Base-by-base conservation (phyloP, 2,797 vertebrate genomes). In the Chromobotia macracanthus region DNA sequence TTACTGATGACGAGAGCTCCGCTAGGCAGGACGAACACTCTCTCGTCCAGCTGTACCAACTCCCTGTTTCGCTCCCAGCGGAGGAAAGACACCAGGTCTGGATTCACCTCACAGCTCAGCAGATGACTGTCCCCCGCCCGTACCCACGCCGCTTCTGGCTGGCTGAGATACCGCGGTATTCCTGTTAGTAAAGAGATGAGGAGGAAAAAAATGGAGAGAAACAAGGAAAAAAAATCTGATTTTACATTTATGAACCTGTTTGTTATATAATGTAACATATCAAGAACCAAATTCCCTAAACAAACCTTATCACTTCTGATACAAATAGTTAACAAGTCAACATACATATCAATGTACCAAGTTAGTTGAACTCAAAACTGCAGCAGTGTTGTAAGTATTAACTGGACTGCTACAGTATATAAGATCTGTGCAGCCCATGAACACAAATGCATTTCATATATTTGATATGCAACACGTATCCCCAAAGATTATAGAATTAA, bases 1-100 rank as follows among this genome's bases (percentile, higher is more conserved):
- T 98, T 98, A 89, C 91, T 94, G 90, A 99, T 81, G n/a, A 96
- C 91, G 66, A 98, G 93, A 2, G 94, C 92, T 3, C 96, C 96
- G 0, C 90, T 90, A 5, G 95, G 93, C 53, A 97, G 89, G 81
- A 91, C 94, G 38, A 93, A 74, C 18, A 94, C 18, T 64, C 93
- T 92, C 9, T 85, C n/a, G 63, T 92, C 93, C 72, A 90, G 84
- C 64, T 89, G 84, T 83, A 96, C 85, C 0, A 91, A 87, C 86
- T 92, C 92, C 0, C 91, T 93, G 72, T 97, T 93, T 31, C 91
- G 94, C 86, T 98, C 97, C 97, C 97, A 98, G 60, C 89, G 94
- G 67, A 95, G 91, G 70, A 96, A 96, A 0, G 93, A 91, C 0
- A 93, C 93, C 74, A 98, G 91, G 84, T 98, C 97, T 0, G 90